Base-by-base conservation (phyloP, 2,888 invertebrate genomes). In the Myathropa florea region DNA sequence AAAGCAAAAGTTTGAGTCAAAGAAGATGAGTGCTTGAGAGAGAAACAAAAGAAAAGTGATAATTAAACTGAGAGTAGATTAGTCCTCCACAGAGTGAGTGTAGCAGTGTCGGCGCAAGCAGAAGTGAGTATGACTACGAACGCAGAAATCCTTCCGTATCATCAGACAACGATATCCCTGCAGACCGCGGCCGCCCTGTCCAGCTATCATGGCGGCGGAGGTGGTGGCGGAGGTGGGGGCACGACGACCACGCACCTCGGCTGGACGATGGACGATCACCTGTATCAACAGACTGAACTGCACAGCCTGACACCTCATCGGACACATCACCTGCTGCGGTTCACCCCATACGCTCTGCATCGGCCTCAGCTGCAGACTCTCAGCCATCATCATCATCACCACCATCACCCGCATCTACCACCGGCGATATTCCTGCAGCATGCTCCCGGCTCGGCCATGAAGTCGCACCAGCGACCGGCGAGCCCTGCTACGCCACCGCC, bases 261-360 rank as follows among this genome's bases (percentile, higher is more conserved):
- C 89, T 89, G 89, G 87, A 88, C 76, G 88, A 90, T 91, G 91
- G 92, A 89, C 64, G 92, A 92, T 88, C 89, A 89, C 82, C 90
- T 92, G 30, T 92, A 91, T 88, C 92, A 91, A 91, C 92, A 93
- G 91, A 93, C 93, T 88, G 93, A 93, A 88, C 88, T 93, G 89
- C 92, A 93, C 73, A 91, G 92, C 79, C 90, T 91, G 89, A 92
- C 92, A 84, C 91, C 92, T 78, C 89, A 89, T 80, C 90, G 91
- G 86, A 91, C 91, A 53, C 92, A 92, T 89, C 92, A 92, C 90
- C 90, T 92, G 90, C 91, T 93, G 88, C 91, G 93, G 76, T 93
- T 93, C 87, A 94, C 95, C 91, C 95, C 95, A 89, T 95, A 95
- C 91, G 94, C 95, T 90, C 93, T 96, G 90, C 95, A 96, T 93